phyloP scores from a whole-genome alignment of 2,113 vertebrate species.

The Odocoileus virginianus region DNA sequence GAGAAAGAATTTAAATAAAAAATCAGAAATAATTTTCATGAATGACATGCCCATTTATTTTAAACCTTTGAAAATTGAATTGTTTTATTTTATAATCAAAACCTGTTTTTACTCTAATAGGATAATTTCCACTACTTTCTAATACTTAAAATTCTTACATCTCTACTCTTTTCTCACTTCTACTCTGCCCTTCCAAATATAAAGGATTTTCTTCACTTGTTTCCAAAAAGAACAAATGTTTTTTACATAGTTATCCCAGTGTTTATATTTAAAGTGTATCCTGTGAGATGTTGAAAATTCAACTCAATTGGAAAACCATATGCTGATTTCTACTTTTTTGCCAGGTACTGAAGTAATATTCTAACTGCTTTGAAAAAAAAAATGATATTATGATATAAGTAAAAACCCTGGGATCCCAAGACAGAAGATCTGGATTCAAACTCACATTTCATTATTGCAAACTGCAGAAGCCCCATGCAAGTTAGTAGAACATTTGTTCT shows the following conservation, averaged over 20 bases:
- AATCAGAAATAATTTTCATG: background rate
- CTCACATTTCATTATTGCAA: background rate
- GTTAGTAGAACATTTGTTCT: background rate
- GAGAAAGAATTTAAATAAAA: background rate
- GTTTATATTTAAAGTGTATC: slow-evolving; percentile 29
- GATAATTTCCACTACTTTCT: background rate
- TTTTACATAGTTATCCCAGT: background rate
- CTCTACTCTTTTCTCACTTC: background rate
- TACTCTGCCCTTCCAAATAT: background rate
- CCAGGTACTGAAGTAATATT: slow-evolving; percentile 14
- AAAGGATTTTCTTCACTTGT: background rate
- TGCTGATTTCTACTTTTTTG: background rate
- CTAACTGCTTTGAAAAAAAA: background rate
- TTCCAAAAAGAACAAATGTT: slow-evolving; percentile 28
- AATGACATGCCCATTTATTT: background rate
- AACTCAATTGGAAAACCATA: background rate
- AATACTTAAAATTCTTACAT: background rate
- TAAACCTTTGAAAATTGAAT: background rate
- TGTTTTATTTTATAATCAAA: background rate
- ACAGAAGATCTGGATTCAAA: background rate
- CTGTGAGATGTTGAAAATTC: slow-evolving; percentile 4
- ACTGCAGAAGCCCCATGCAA: background rate
- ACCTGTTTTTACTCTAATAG: background rate
- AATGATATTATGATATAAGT: background rate
- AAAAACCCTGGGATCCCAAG: background rate